Evolutionary conservation across 2,888 invertebrate species (phyloP), one percentile per base, ranked within the genome.

Genomic region (Subacronicta megacephala): DNA sequence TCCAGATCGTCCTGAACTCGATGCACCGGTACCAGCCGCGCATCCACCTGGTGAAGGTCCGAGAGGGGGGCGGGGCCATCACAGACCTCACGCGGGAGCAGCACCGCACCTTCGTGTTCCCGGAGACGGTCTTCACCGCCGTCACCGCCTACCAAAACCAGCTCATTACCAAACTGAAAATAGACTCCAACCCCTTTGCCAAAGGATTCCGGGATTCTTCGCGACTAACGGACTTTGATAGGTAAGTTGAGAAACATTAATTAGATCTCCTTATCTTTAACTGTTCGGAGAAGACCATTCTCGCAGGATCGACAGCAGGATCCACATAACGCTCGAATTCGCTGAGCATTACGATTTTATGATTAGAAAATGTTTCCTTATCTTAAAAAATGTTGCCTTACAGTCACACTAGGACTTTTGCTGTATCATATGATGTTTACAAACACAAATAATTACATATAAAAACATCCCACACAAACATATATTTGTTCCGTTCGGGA

Each of bases 101-200:
- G 88, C 98, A 98, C 92, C 96, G 98, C 82, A 99, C 99, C 56
- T 99, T 97, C 93, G 97, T 99, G 77, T 99, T 99, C 94, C 98
- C 99, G 3, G 99, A 99, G 95, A 98, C 99, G 1, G 98, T 99
- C 77, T 99, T 99, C 95, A 99, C 99, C 41, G 99, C 99, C 31
- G 99, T 99, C 75, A 99, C 99, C 33, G 99, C 99, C 31, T 99
- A 99, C 95, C 99, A 99, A 94, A 99, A 99, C 95, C 99, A 99
- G 95, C 96, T 99, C 95, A 99, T 99, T 85, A 99, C 99, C 50
- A 99, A 99, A 91, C 94, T 99, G 89, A 99, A 99, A 95, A 99
- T 99, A 82, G 99, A 99, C 95, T 98, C 98, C 87, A 99, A 99
- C 90, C 99, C 99, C 50, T 99, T 99, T 89, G 99, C 99, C 68